Percentiles rank a stretch among this genome's conserved stretches.
Conservation (phyloP, 37 sponge, comb jelly and placozoan species). For the Halisarca cf. caerulea region DNA sequence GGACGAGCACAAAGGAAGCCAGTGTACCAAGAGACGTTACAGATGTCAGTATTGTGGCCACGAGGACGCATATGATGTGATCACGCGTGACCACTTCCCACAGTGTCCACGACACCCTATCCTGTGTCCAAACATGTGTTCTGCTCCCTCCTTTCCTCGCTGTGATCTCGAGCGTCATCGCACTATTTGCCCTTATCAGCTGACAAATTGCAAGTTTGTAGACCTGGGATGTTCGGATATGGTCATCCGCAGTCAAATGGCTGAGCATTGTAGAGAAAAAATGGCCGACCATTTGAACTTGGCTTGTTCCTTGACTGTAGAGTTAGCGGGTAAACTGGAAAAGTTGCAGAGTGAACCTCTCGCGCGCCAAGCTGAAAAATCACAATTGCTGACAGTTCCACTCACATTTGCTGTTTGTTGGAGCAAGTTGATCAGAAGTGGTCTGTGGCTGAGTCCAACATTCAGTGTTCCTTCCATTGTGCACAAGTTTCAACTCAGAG, state of each 20-base stretch:
- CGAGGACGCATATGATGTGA: neutral
- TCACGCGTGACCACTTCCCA: neutral
- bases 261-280: neutral
- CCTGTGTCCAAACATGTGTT: constrained; percentile 14
- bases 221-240: constrained; percentile 1
- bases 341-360: neutral
- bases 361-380: no score
- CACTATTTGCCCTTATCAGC: neutral
- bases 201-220: neutral
- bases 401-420: neutral
- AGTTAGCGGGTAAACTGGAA: neutral
- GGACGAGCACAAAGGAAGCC: constrained; percentile 13
- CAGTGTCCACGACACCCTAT: constrained; percentile 1
- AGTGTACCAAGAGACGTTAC: neutral
- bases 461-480: neutral
- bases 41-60: constrained; percentile 12
- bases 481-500: neutral
- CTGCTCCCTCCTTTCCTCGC: neutral
- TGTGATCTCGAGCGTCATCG: constrained; percentile 5
- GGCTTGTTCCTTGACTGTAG: neutral
- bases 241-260: constrained; percentile 15
- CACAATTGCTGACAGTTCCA: neutral
- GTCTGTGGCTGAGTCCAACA: neutral
- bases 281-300: neutral
- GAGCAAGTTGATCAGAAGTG: neutral